A percentile compares a stretch with the other conserved stretches of the same genome.
Conservation (phyloP, 2,888 invertebrate species). For the Psylliodes chrysocephalus region DNA sequence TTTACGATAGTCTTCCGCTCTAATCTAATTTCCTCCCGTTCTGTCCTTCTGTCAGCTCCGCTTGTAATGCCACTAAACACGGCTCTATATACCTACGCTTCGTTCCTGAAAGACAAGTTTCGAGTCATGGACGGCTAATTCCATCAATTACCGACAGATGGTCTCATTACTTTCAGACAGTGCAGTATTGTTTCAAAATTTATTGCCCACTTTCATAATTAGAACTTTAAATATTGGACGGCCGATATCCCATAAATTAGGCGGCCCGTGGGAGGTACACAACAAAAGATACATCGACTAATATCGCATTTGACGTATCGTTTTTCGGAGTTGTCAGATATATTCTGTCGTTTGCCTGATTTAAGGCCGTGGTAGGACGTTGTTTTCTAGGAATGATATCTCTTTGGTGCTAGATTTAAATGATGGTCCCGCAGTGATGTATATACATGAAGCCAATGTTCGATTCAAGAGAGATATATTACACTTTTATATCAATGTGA, state of each 20-base stretch:
- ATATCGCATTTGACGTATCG: constrained; percentile 42
- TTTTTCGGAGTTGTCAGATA: constrained; percentile 39
- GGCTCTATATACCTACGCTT: constrained; percentile 2
- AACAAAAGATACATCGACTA: constrained; percentile 49
- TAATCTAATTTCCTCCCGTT: constrained; percentile 16
- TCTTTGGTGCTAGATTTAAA: constrained; percentile 8
- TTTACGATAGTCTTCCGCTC: not conserved
- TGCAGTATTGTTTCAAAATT: constrained; percentile 60
- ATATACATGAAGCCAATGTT: constrained; percentile 11
- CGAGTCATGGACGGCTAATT: constrained; percentile 56
- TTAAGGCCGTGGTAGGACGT: constrained; percentile 21
- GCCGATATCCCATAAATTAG: constrained; percentile 55
- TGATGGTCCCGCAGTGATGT: constrained; percentile 1
- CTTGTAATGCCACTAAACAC: constrained; percentile 16
- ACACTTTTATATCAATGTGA: too few relatives aligned
- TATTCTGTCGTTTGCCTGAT: constrained; percentile 33
- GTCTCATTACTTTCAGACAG: constrained; percentile 60
- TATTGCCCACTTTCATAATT: constrained; percentile 60
- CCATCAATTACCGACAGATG: constrained; percentile 61
- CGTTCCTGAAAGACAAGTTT: constrained; percentile 35
- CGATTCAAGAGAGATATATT: too few relatives aligned
- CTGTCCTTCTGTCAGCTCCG: constrained; percentile 4
- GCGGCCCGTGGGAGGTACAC: constrained; percentile 49
- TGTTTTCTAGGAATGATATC: constrained; percentile 30
- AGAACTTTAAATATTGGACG: constrained; percentile 54